These are phyloP conservation scores for Lapara coniferarum DNA, from an alignment of 2,888 invertebrate genomes.

Conservation along the genomic window DNA sequence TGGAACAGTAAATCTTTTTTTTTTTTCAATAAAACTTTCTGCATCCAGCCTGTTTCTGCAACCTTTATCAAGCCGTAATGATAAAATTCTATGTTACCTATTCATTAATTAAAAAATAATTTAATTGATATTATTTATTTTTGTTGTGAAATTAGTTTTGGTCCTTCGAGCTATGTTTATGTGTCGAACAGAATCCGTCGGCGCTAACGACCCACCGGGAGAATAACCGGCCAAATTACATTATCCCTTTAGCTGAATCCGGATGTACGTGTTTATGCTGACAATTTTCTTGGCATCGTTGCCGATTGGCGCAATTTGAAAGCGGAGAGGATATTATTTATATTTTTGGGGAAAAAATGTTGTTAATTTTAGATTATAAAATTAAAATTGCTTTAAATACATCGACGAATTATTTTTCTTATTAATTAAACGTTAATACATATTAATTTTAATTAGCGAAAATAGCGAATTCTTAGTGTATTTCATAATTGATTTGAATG, in stretches of 20 bases:
- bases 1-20: no score
- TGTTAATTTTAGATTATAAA: neutral
- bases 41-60: no score
- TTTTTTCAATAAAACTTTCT: no score
- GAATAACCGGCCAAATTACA: conserved; percentile 44
- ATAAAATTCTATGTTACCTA: no score
- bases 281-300: conserved; percentile 39
- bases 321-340: neutral
- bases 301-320: conserved; percentile 27
- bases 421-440: no score
- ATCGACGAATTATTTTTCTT: no score
- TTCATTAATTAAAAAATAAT: no score
- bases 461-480: no score
- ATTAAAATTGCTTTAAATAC: no score
- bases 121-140: neutral
- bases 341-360: neutral
- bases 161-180: conserved; percentile 18
- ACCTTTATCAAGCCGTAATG: no score
- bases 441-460: no score
- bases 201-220: conserved; percentile 41
- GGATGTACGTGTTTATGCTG: conserved; percentile 47
- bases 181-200: conserved; percentile 23
- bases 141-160: neutral
- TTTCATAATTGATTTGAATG: no score
- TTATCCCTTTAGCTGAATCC: conserved; percentile 42